Evolutionary conservation across 2,797 vertebrate genomes (phyloP).

Genomic region (Masticophis lateralis): DNA sequence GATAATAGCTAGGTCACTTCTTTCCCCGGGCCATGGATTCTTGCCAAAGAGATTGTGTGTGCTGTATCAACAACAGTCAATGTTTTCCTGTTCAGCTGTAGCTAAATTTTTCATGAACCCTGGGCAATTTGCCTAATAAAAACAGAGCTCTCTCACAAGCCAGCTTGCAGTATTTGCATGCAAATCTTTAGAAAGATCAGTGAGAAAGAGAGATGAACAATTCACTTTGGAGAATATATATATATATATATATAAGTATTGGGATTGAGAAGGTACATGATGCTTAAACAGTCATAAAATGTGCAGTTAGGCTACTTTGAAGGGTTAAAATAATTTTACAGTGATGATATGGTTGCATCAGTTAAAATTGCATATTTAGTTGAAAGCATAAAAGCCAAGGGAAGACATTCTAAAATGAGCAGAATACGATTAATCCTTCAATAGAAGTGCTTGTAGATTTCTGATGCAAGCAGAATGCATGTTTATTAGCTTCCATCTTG

Average conservation of each 20-base stretch:
- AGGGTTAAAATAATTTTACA: neutral
- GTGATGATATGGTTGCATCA: neutral
- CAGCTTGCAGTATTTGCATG: slow-evolving; percentile 11
- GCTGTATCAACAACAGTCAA: slow-evolving; percentile 50
- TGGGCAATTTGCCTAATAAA: slow-evolving; percentile 60
- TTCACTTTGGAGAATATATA: neutral
- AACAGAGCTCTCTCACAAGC: slow-evolving; percentile 42
- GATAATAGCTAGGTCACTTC: slow-evolving; percentile 51
- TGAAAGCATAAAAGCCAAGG: neutral
- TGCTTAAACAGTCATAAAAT: neutral
- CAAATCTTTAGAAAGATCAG: slow-evolving; percentile 9
- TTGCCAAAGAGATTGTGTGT: slow-evolving; percentile 44
- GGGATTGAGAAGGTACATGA: neutral
- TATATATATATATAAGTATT: too few species aligned
- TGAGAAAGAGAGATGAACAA: neutral
- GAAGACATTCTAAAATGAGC: neutral
- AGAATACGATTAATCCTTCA: neutral
- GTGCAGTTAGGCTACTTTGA: neutral
- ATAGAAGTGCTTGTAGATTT: neutral
- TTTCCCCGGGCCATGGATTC: slow-evolving; percentile 44
- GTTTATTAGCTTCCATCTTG: neutral
- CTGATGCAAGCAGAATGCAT: neutral
- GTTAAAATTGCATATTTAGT: neutral
- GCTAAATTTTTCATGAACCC: slow-evolving; percentile 64
- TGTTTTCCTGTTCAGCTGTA: slow-evolving; percentile 46